phyloP scores from a whole-genome alignment of 2,797 vertebrate species.

The Melanotaenia parkinsoni region DNA sequence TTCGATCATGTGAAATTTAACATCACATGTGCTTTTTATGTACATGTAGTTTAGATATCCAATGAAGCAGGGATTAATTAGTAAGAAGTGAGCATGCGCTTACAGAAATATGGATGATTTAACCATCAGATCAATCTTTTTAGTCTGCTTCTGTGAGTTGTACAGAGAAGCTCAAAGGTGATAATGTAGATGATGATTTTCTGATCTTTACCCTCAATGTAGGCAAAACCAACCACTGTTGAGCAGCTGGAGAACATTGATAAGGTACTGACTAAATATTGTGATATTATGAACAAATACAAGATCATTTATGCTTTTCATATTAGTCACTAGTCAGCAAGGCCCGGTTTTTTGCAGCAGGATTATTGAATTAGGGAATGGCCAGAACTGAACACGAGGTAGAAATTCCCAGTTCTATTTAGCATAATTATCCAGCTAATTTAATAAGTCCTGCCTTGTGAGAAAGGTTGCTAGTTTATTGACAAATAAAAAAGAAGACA shows the following conservation, averaged over 20 bases:
- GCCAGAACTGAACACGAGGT: not conserved
- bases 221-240: constrained; percentile 92
- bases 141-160: not conserved
- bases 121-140: not conserved
- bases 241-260: constrained; percentile 94
- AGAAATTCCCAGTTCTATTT: not conserved
- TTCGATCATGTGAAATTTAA: no score
- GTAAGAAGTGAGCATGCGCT: not conserved
- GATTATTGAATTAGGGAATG: constrained; percentile 1
- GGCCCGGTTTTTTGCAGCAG: not conserved
- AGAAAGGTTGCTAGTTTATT: not conserved
- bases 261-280: constrained; percentile 84
- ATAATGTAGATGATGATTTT: constrained; percentile 11
- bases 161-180: not conserved
- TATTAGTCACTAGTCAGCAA: not conserved
- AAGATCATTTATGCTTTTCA: not conserved
- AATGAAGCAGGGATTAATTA: not conserved
- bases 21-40: not conserved
- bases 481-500: not conserved
- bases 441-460: not conserved
- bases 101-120: not conserved
- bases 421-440: not conserved
- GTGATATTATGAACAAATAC: not conserved
- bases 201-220: constrained; percentile 54
- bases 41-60: not conserved